Evolutionary conservation across 2,888 invertebrate species (phyloP).

Genomic region (Drosophila mulleri): DNA sequence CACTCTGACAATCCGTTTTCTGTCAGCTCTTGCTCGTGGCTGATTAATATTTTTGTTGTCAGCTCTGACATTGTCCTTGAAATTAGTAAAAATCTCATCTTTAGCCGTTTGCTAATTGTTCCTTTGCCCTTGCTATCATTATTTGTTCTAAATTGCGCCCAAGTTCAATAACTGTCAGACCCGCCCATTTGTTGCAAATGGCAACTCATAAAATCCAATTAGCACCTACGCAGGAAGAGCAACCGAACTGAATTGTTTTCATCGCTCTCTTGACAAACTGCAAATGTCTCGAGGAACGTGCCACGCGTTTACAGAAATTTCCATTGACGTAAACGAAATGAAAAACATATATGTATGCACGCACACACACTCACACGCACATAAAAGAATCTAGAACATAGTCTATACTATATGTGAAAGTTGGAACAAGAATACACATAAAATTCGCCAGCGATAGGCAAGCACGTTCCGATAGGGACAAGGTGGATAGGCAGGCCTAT

Average conservation of each 20-base stretch:
- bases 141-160: not conserved
- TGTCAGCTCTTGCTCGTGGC: slow-evolving; percentile 19
- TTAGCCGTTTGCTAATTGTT: slow-evolving; percentile 27
- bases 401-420: slow-evolving; percentile 9
- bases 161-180: slow-evolving; percentile 47
- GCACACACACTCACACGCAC: not conserved
- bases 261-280: slow-evolving; percentile 19
- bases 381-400: slow-evolving; percentile 12
- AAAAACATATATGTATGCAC: not conserved
- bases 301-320: slow-evolving; percentile 50
- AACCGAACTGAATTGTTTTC: slow-evolving; percentile 18
- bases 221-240: slow-evolving; percentile 38
- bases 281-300: slow-evolving; percentile 19
- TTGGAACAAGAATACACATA: not conserved
- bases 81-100: not conserved
- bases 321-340: slow-evolving; percentile 60
- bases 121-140: slow-evolving; percentile 4
- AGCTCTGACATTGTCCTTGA: slow-evolving; percentile 1
- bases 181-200: slow-evolving; percentile 38
- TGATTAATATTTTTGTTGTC: slow-evolving; percentile 8
- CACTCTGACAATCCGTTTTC: slow-evolving; percentile 3
- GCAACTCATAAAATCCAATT: slow-evolving; percentile 56
- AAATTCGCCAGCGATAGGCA: slow-evolving; percentile 3
- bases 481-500: not conserved
- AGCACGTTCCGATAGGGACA: not conserved